These are phyloP conservation scores for Epistrophe grossulariae DNA, from an alignment of 2,888 invertebrate genomes.

Conservation along the genomic window DNA sequence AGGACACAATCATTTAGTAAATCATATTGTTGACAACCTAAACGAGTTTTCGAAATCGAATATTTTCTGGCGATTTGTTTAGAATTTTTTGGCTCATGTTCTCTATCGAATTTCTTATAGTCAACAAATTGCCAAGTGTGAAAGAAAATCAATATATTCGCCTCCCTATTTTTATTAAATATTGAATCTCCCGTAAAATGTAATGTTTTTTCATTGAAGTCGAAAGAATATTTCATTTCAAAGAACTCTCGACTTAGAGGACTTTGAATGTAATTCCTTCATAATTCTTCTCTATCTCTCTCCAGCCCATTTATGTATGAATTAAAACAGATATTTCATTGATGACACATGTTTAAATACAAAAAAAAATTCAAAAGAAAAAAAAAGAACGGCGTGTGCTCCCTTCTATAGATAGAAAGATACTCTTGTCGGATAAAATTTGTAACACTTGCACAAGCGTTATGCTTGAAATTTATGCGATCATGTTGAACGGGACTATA, in stretches of 20 bases:
- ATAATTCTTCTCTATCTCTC: neutral
- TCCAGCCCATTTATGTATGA: slow-evolving; percentile 42
- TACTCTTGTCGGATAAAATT: slow-evolving; percentile 51
- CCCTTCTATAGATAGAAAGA: slow-evolving; percentile 47
- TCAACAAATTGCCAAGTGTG: too few species aligned
- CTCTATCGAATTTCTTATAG: too few species aligned
- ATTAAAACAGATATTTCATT: slow-evolving; percentile 62
- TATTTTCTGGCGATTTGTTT: too few species aligned
- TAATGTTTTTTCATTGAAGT: too few species aligned
- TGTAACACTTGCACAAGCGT: slow-evolving; percentile 65
- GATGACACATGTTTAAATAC: slow-evolving; percentile 63
- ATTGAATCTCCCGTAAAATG: too few species aligned
- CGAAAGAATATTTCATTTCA: neutral
- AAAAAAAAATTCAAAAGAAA: neutral
- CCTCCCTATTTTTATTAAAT: too few species aligned
- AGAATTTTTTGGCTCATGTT: too few species aligned
- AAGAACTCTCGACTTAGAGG: neutral
- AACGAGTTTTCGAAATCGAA: too few species aligned
- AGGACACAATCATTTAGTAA: too few species aligned
- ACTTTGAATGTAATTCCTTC: slow-evolving; percentile 10
- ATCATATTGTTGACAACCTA: too few species aligned
- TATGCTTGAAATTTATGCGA: slow-evolving; percentile 62
- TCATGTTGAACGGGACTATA: slow-evolving; percentile 35
- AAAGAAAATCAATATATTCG: too few species aligned
- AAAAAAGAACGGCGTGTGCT: slow-evolving; percentile 21